Base-by-base conservation (phyloP, 2,888 invertebrate genomes). In the Drosophila kuntzei region DNA sequence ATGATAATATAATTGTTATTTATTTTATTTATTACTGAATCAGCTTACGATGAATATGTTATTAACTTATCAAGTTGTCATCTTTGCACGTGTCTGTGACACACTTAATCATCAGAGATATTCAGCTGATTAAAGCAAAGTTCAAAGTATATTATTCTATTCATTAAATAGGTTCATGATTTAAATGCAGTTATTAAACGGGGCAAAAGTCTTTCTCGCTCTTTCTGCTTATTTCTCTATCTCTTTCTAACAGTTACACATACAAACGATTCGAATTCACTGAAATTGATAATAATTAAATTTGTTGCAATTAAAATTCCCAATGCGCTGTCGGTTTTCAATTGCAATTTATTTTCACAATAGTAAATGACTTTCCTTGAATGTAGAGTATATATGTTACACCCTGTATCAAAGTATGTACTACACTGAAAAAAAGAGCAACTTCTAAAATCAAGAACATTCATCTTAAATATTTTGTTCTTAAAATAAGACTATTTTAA, bases 281-380 rank as follows among this genome's bases (percentile, higher is more conserved):
- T 74, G 78, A 74, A 86, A 88, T 88, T 83, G 80, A 66, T 22
- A 66, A 75, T 88, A 88, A 83, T 83, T 80, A 86, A 82, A 76
- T 82, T 76, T 76, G 76, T 78, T 76, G 74, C 83, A 87, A 86
- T 85, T 87, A 64, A 72, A 87, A 82, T 75, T 82, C 64, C 50
- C 80, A 87, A 9, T 36, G 51, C 32, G n/a, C n/a, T n/a, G n/a
- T n/a, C n/a, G n/a, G n/a, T 55, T 46, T 67, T 62, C 86, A 86
- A 81, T 81, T 80, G 83, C 74, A 87, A 87, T 87, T 84, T 78
- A 84, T 87, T 82, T 82, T 80, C 41, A 51, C 58, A 63, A 54
- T 54, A 27, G 18, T 16, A 44, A 62, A 36, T 20, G 47, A 62
- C 18, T 44, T 37, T 2, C 43, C 14, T 47, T 29, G 12, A 50